A percentile compares a stretch with the other conserved stretches of the same genome.
Conservation (phyloP, 2,888 invertebrate species). For the Aphodius sticticus region DNA sequence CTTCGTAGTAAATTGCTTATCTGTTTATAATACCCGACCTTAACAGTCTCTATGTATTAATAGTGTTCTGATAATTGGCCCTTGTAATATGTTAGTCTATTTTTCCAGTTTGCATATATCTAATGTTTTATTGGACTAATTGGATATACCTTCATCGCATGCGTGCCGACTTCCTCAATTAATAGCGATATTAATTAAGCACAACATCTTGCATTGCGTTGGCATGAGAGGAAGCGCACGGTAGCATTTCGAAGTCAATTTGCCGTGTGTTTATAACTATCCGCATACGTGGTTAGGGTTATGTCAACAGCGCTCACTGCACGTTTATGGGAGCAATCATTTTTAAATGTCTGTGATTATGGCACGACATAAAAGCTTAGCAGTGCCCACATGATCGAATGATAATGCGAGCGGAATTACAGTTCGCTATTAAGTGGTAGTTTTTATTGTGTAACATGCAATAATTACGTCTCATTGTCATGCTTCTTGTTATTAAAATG, state of each 20-base stretch:
- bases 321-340: neutral
- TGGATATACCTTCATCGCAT: neutral
- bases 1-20: too few relatives aligned
- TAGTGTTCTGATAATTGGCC: too few relatives aligned
- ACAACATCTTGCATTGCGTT: neutral
- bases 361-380: neutral
- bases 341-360: neutral
- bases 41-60: too few relatives aligned
- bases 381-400: neutral
- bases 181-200: neutral
- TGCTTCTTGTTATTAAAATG: neutral
- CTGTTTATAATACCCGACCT: too few relatives aligned
- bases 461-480: neutral
- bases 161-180: neutral
- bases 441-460: constrained; percentile 4
- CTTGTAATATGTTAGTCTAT: neutral
- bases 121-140: neutral
- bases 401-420: neutral
- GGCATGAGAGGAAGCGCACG: neutral
- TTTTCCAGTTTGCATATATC: neutral
- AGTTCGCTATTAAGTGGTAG: neutral
- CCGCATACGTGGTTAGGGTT: neutral
- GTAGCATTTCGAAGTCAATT: neutral
- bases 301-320: neutral
- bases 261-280: neutral